Evolutionary conservation across 2,113 vertebrate species (phyloP).

Genomic region (Oreochromis niloticus): DNA sequence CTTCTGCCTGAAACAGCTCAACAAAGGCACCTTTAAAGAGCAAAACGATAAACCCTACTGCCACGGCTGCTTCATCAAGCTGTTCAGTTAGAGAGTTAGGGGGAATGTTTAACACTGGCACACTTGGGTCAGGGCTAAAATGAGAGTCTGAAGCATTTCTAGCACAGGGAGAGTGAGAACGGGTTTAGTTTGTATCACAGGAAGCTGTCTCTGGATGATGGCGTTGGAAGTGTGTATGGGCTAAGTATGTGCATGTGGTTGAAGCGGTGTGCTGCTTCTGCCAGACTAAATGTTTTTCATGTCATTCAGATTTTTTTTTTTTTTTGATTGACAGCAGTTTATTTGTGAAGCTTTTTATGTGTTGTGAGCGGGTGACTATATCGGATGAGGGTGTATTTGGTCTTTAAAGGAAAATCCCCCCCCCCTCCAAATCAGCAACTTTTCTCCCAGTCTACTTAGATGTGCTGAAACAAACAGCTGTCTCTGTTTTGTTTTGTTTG

Average conservation of each 20-base stretch:
- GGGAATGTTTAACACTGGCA: background rate
- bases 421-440: background rate
- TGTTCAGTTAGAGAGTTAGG: constrained; percentile 85
- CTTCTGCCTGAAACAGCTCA: constrained; percentile 98
- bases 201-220: background rate
- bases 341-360: background rate
- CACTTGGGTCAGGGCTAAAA: background rate
- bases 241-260: constrained; percentile 27
- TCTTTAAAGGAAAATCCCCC: background rate
- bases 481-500: background rate
- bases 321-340: background rate
- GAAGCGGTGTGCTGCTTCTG: background rate
- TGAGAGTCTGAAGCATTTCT: background rate
- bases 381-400: background rate
- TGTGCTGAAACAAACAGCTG: background rate
- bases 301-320: background rate
- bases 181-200: background rate
- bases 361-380: background rate
- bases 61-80: constrained; percentile 96
- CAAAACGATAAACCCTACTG: constrained; percentile 99
- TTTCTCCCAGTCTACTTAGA: background rate
- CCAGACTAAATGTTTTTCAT: background rate
- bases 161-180: background rate
- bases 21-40: constrained; percentile 99
- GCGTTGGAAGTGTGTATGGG: constrained; percentile 17